These are phyloP conservation scores for Chelon labrosus DNA, from an alignment of 2,797 vertebrate genomes.

Conservation along the genomic window DNA sequence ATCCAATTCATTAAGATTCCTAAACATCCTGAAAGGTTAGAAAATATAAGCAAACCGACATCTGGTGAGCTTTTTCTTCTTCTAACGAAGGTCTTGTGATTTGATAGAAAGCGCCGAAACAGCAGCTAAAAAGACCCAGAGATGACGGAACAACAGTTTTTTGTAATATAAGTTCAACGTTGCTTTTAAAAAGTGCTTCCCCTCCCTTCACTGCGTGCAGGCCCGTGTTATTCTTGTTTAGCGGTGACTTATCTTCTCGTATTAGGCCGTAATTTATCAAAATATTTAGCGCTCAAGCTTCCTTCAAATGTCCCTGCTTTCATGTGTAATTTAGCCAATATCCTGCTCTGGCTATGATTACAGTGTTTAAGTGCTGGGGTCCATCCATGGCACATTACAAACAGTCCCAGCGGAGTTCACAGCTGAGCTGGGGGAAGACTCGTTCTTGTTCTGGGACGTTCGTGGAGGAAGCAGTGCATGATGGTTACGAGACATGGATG, in stretches of 20 bases:
- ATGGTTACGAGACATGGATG: constrained; percentile 6
- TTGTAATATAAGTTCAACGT: constrained; percentile 16
- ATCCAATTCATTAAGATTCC: no score
- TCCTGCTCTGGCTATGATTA: constrained; percentile 84
- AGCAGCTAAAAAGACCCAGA: constrained; percentile 16
- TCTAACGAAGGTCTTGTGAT: constrained; percentile 21
- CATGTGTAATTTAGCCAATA: constrained; percentile 86
- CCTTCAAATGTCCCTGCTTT: constrained; percentile 81
- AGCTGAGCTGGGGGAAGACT: constrained; percentile 55
- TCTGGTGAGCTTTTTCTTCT: constrained; percentile 2
- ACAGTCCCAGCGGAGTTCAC: constrained; percentile 72
- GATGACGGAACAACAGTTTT: background rate
- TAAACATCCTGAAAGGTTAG: background rate
- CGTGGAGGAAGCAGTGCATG: constrained; percentile 23
- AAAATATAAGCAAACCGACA: background rate
- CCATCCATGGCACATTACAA: constrained; percentile 72
- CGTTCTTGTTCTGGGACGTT: background rate
- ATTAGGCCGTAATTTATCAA: constrained; percentile 83
- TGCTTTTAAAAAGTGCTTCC: constrained; percentile 32
- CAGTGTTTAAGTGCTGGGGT: constrained; percentile 74
- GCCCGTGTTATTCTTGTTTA: constrained; percentile 76
- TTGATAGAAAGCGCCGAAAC: constrained; percentile 3
- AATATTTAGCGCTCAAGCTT: constrained; percentile 82
- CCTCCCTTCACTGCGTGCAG: constrained; percentile 58
- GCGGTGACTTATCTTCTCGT: constrained; percentile 71